phyloP scores from a whole-genome alignment of 2,888 invertebrate species.

The Kuschelorhynchus macadamiae region DNA sequence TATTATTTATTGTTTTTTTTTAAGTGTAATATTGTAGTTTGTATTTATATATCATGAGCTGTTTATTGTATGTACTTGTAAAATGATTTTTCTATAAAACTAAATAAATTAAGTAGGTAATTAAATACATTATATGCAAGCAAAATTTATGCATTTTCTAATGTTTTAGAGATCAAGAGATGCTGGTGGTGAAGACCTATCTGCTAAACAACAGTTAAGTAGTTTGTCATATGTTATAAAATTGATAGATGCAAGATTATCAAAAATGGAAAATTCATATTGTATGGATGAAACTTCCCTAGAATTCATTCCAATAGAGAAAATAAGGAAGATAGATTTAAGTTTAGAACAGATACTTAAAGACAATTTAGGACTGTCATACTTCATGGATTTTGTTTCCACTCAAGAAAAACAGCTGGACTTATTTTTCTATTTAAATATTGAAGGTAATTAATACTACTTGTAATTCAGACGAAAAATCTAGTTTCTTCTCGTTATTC shows the following conservation, averaged over 20 bases:
- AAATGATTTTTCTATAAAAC: no score
- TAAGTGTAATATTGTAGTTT: no score
- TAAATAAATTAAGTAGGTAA: no score
- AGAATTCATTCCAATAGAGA: constrained; percentile 62
- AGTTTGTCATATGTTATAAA: constrained; percentile 86
- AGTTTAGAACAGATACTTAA: constrained; percentile 81
- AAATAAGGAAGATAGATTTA: constrained; percentile 69
- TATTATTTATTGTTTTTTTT: no score
- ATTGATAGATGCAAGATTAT: constrained; percentile 75
- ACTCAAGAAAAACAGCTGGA: constrained; percentile 79
- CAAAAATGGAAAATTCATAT: constrained; percentile 63
- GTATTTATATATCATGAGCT: no score
- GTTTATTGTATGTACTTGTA: no score
- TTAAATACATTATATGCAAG: no score
- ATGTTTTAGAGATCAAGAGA: constrained; percentile 80
- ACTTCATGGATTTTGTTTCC: constrained; percentile 84
- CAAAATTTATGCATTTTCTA: no score
- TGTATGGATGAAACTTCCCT: constrained; percentile 50
- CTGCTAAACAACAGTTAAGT: constrained; percentile 88
- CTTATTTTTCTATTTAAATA: constrained; percentile 84
- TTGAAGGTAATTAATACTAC: constrained; percentile 73
- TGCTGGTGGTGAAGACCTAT: constrained; percentile 85
- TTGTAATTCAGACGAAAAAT: no score
- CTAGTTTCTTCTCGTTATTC: no score
- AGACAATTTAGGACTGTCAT: constrained; percentile 82